These are phyloP conservation scores for Pogona vitticeps DNA, from an alignment of 2,113 vertebrate species.

Conservation along the genomic window DNA sequence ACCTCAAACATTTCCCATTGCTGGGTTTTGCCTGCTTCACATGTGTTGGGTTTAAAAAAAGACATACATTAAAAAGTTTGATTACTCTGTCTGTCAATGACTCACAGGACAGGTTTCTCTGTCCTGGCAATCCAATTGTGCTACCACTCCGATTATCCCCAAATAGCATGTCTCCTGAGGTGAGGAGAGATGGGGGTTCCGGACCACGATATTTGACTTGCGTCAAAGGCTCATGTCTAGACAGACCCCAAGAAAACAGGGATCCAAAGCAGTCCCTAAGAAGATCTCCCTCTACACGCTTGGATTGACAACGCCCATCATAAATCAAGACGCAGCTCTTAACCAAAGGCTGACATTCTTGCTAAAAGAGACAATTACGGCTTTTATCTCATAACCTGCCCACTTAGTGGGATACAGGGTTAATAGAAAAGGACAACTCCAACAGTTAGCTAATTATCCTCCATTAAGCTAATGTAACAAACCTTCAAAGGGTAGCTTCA, in stretches of 20 bases:
- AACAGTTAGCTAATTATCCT: constrained; percentile 73
- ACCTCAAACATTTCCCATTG: no score
- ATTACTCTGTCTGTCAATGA: no score
- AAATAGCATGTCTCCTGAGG: no score
- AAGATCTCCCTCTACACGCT: neutral
- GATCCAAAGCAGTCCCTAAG: neutral
- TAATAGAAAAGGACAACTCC: constrained; percentile 71
- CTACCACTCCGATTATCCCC: neutral
- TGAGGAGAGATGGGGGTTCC: no score
- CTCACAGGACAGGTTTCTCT: no score
- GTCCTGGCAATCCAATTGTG: neutral
- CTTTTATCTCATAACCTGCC: neutral
- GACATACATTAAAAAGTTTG: no score
- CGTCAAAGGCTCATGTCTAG: neutral
- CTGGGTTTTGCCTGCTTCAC: neutral
- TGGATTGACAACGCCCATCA: neutral
- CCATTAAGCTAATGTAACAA: constrained; percentile 81
- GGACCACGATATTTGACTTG: no score
- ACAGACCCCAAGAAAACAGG: neutral
- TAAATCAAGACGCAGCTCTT: neutral
- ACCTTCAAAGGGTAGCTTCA: constrained; percentile 71
- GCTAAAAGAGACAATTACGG: neutral
- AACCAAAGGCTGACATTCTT: neutral
- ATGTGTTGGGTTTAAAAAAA: neutral
- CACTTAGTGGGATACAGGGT: constrained; percentile 62